Evolutionary conservation across 1,140 invertebrate genomes (phyloP).

Genomic region (Drosophila mayri): DNA sequence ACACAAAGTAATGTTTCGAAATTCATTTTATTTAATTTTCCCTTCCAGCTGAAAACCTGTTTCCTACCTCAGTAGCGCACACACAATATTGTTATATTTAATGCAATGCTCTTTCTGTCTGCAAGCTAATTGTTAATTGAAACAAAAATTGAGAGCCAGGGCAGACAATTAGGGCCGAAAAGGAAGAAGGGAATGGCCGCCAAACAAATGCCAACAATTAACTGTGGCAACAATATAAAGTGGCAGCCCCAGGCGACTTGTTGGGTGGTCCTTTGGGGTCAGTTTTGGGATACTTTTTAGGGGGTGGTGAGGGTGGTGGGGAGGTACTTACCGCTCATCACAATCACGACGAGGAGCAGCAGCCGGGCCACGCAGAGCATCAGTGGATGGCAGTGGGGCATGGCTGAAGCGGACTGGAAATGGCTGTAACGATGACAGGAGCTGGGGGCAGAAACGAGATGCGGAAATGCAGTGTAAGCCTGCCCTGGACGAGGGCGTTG

Average conservation of each 20-base stretch:
- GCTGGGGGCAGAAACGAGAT: conserved; percentile 73
- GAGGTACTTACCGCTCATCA: conserved; percentile 77
- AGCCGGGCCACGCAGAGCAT: conserved; percentile 64
- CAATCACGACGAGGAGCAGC: conserved; percentile 68
- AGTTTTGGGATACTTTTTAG: not conserved
- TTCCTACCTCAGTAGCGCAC: conserved; percentile 25
- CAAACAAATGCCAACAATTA: conserved; percentile 78
- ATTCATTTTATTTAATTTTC: not conserved
- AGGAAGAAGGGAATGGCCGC: conserved; percentile 46
- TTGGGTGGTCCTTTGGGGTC: conserved; percentile 1
- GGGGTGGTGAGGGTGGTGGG: no score
- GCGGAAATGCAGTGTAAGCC: conserved; percentile 79
- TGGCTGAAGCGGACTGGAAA: conserved; percentile 36
- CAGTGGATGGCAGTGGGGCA: conserved; percentile 59
- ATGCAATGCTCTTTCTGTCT: conserved; percentile 54
- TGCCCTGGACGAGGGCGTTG: conserved; percentile 28
- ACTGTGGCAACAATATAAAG: conserved; percentile 72
- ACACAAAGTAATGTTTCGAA: not conserved
- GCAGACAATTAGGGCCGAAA: conserved; percentile 36
- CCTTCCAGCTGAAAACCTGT: not conserved
- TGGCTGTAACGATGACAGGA: conserved; percentile 40
- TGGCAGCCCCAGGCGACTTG: conserved; percentile 16
- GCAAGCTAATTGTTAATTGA: conserved; percentile 79
- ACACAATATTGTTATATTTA: conserved; percentile 63
- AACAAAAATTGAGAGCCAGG: conserved; percentile 56